These are phyloP conservation scores for Carcinoscorpius rotundicauda DNA, from an alignment of 1,140 invertebrate genomes.

Conservation along the genomic window DNA sequence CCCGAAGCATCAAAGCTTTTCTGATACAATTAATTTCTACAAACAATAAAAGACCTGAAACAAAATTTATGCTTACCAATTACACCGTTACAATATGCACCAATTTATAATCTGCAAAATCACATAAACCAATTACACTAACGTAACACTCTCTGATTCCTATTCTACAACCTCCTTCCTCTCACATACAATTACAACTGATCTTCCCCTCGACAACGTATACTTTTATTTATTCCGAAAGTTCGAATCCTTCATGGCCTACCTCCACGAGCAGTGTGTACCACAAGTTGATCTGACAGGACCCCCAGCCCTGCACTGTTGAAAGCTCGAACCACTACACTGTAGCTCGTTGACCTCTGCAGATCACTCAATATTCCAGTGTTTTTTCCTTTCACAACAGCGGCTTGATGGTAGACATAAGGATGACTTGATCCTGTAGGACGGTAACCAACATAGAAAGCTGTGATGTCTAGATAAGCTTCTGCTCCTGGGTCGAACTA, in stretches of 20 bases:
- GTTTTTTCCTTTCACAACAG: too few relatives aligned
- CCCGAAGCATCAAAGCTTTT: too few relatives aligned
- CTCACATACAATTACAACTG: neutral
- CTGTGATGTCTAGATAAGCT: too few relatives aligned
- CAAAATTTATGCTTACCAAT: too few relatives aligned
- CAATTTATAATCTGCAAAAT: neutral
- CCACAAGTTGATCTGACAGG: slow-evolving; percentile 67
- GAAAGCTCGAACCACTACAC: slow-evolving; percentile 85
- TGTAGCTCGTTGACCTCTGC: slow-evolving; percentile 84
- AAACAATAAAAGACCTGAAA: too few relatives aligned
- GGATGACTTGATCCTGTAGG: too few relatives aligned
- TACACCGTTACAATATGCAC: neutral
- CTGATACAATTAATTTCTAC: too few relatives aligned
- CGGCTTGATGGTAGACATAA: too few relatives aligned
- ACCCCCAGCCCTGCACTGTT: slow-evolving; percentile 87
- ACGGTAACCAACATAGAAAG: too few relatives aligned
- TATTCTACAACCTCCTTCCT: neutral
- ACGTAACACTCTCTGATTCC: neutral
- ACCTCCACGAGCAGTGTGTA: slow-evolving; percentile 74
- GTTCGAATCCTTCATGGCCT: neutral
- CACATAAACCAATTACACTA: neutral
- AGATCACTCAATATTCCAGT: slow-evolving; percentile 5
- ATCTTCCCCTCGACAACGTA: neutral
- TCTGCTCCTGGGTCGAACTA: too few relatives aligned
- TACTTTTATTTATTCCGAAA: neutral